Evolutionary conservation across 2,888 invertebrate genomes (phyloP), one percentile per base, ranked within the genome.

Genomic region (Trypoxylon attenuatum): DNA sequence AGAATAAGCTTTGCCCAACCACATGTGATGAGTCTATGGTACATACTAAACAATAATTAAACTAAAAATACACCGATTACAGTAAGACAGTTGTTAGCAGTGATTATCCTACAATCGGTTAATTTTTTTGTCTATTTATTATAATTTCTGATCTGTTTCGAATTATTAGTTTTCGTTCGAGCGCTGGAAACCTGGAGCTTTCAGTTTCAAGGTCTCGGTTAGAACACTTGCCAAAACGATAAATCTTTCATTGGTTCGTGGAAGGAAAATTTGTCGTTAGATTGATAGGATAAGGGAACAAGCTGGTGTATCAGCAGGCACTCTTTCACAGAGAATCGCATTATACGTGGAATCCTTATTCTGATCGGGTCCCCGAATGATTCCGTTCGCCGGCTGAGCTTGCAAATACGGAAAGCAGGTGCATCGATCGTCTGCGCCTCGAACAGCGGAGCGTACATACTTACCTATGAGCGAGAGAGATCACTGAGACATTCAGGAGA

Each of bases 401-500:
- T 64, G 64, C 69, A 73, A 67, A 73, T 58, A 60, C 60, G 50
- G 58, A n/a, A n/a, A n/a, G 33, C 57, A 51, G 69, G 49, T 58
- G 51, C 46, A 72, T 72, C 61, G 73, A 73, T 73, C 69, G 59
- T 42, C 25, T 43, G 29, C 42, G 43, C 27, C 29, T 18, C 8
- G 29, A 22, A 15, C 19, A 38, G 46, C 29, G 51, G 29, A 33
- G 41, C 29, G 21, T n/a, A 21, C 15, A 43, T 18, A 29, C 22
- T 22, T 15, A 56, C 10, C 56, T 21, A 33, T 25, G 46, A 8
- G 18, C 5, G 52, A 22, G 21, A 21, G 16, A 33, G n/a, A n/a
- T n/a, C n/a, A n/a, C n/a, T n/a, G n/a, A n/a, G n/a, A 22, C 18
- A 25, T 10, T 10, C 22, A 25, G 21, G 29, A 5, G 13, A 27